Conservation (phyloP, 2,888 invertebrate species). For the Synergus gifuensis region DNA sequence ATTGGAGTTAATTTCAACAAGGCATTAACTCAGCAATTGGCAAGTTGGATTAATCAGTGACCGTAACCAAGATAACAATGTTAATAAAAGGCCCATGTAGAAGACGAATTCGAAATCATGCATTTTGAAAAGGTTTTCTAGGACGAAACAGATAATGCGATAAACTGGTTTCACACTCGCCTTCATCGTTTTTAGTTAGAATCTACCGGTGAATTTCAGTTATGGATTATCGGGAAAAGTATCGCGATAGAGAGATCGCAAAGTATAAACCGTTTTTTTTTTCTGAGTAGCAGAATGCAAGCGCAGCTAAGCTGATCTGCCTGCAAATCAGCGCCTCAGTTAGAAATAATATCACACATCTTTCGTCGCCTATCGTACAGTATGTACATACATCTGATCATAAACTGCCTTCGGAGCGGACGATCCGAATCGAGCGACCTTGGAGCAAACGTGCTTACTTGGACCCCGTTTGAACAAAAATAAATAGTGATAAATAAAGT, state of each 20-base stretch:
- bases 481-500: conserved; percentile 25
- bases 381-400: conserved; percentile 56
- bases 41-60: conserved; percentile 62
- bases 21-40: conserved; percentile 62
- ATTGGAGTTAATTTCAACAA: conserved; percentile 61
- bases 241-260: conserved; percentile 11
- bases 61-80: conserved; percentile 42
- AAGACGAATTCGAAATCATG: background rate
- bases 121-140: conserved; percentile 9
- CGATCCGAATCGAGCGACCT: conserved; percentile 48
- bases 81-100: conserved; percentile 52
- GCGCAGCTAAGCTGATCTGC: conserved; percentile 58
- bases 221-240: background rate
- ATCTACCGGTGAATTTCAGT: conserved; percentile 2
- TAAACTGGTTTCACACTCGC: background rate
- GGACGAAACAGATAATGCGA: conserved; percentile 28
- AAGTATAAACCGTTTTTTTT: conserved; percentile 33
- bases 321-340: conserved; percentile 65
- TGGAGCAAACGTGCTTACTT: conserved; percentile 14
- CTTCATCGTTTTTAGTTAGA: background rate
- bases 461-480: conserved; percentile 38
- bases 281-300: conserved; percentile 30
- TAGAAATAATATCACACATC: conserved; percentile 64
- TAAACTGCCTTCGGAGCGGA: conserved; percentile 54
- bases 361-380: conserved; percentile 58